These are phyloP conservation scores for Nipponia nippon DNA, from an alignment of 2,113 vertebrate species.

Conservation along the genomic window DNA sequence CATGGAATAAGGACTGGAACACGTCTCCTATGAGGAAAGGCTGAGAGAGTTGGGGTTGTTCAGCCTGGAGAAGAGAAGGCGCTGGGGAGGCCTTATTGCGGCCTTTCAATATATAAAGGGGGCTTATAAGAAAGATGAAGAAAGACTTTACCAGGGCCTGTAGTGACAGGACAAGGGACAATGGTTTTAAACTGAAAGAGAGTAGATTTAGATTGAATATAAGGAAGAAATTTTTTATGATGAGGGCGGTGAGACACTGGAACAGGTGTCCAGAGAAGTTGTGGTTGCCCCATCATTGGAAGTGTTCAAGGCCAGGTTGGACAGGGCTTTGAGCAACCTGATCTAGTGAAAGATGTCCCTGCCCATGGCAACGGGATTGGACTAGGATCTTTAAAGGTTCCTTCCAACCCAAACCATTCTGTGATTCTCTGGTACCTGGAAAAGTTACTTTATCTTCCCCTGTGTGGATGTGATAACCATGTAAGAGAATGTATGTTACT, in stretches of 20 bases:
- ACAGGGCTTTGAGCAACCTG: not conserved
- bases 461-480: not conserved
- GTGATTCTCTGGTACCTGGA: not conserved
- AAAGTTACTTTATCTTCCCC: not conserved
- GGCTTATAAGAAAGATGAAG: too few relatives aligned
- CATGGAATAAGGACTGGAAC: not conserved
- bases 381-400: not conserved
- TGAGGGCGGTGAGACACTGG: too few relatives aligned
- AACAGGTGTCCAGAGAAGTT: too few relatives aligned
- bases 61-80: not conserved
- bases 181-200: too few relatives aligned
- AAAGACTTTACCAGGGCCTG: too few relatives aligned
- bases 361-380: rapidly evolving
- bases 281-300: not conserved
- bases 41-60: not conserved
- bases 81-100: not conserved
- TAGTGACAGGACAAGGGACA: too few relatives aligned
- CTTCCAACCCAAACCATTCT: not conserved
- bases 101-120: too few relatives aligned
- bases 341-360: not conserved
- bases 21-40: not conserved
- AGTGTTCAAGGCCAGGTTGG: not conserved
- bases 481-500: not conserved
- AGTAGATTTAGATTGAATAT: too few relatives aligned
- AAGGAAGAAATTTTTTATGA: too few relatives aligned